These are phyloP conservation scores for Stegostoma tigrinum DNA, from an alignment of 2,113 vertebrate species.

Conservation along the genomic window DNA sequence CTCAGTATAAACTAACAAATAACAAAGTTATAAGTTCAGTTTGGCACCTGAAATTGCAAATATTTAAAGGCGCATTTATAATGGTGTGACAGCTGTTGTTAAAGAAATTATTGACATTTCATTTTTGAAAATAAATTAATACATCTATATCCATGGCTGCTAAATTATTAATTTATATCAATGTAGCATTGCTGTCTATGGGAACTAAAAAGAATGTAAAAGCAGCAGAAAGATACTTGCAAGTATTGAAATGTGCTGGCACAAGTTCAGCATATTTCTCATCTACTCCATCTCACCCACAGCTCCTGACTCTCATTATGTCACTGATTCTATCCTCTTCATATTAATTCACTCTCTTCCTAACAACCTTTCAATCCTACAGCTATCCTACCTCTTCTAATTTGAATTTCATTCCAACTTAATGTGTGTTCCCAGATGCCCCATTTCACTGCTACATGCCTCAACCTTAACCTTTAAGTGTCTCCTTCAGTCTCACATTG, in stretches of 20 bases:
- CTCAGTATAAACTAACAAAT: too few species aligned
- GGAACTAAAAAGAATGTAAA: not conserved
- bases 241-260: not conserved
- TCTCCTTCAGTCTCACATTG: not conserved
- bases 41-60: not conserved
- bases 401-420: not conserved
- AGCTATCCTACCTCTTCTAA: not conserved
- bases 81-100: not conserved
- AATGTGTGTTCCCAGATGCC: not conserved
- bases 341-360: not conserved
- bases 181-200: not conserved
- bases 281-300: not conserved
- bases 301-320: slow-evolving; percentile 16
- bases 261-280: too few species aligned
- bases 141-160: not conserved
- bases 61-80: not conserved
- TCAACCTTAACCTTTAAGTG: not conserved
- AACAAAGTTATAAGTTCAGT: too few species aligned
- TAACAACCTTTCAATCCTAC: not conserved
- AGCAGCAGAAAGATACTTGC: not conserved
- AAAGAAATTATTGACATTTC: not conserved
- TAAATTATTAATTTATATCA: not conserved
- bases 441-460: not conserved
- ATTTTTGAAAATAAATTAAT: not conserved
- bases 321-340: not conserved